Percentiles rank a stretch among this genome's conserved stretches.
Evolutionary conservation across 2,113 vertebrate species (phyloP).

Genomic region (Eolophus roseicapilla): DNA sequence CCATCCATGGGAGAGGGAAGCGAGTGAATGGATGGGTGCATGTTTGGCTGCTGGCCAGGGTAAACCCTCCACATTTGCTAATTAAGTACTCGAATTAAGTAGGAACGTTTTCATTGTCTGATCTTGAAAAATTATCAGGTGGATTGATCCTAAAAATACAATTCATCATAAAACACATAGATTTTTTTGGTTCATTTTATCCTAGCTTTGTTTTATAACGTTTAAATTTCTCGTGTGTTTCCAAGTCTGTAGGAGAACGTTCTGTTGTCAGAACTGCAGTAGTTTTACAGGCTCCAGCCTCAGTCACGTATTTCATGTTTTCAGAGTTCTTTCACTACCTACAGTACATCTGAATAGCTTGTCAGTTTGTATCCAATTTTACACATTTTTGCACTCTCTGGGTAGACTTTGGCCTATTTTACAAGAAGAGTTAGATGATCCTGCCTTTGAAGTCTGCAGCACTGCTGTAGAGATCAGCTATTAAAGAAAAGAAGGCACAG

Average conservation of each 20-base stretch:
- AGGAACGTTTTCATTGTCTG: neutral
- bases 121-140: neutral
- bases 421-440: constrained; percentile 1
- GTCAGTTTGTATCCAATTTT: constrained; percentile 55
- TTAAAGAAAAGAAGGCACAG: neutral
- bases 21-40: neutral
- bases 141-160: neutral
- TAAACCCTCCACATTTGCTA: neutral
- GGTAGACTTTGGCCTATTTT: constrained; percentile 44
- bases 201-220: neutral
- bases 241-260: neutral
- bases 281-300: neutral
- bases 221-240: constrained; percentile 6
- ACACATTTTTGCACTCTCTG: constrained; percentile 41
- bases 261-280: neutral
- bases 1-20: accelerated
- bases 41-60: neutral
- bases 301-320: constrained; percentile 34
- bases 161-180: neutral
- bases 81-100: neutral
- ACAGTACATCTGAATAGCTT: constrained; percentile 23
- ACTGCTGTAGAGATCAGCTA: neutral
- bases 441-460: constrained; percentile 35
- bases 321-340: constrained; percentile 36
- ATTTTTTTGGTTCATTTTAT: neutral